Evolutionary conservation across 2,113 vertebrate species (phyloP), one percentile per base, ranked within the genome.

Genomic region (Osmerus eperlanus): DNA sequence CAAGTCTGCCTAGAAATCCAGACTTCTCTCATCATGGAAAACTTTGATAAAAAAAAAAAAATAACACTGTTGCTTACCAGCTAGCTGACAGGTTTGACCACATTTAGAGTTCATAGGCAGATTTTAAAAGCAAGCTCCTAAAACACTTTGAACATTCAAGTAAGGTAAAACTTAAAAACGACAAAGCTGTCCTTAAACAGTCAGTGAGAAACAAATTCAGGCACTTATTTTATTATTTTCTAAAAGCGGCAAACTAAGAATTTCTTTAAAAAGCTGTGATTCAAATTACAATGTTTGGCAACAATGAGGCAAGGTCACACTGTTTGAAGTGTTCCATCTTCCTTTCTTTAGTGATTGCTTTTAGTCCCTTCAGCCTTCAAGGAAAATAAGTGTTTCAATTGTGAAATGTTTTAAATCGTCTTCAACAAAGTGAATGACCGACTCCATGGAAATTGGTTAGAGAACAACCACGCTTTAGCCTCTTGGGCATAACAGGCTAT

Each of bases 61-160:
- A 65, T 21, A 64, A 74, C 58, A 78, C 73, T 75, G 66, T 88
- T 86, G 83, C 53, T 79, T 79, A 82, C 81, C 64, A 83, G 81
- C 86, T 78, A 72, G 82, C 82, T 78, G 81, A 83, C 75, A 52
- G 75, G 64, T 79, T 88, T 86, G 63, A 80, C 84, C 87, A 87
- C 74, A 87, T 83, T 83, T 84, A 73, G 83, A 87, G 84, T 85
- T 88, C 77, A 88, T 81, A 91, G 87, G 90, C 83, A 92, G 91
- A 93, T 94, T 94, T 90, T 90, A 92, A 94, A 93, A 93, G 89
- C 92, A 94, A 95, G 93, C 92, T 94, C 90, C 92, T 87, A 87
- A 93, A 92, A 88, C 79, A 89, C 91, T 91, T 91, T 87, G 85
- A 94, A 96, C 96, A 96, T 97, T 99, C 95, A 97, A 98, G 96